Conservation (phyloP, 2,888 invertebrate species). For the Cryptus viduatorius region DNA sequence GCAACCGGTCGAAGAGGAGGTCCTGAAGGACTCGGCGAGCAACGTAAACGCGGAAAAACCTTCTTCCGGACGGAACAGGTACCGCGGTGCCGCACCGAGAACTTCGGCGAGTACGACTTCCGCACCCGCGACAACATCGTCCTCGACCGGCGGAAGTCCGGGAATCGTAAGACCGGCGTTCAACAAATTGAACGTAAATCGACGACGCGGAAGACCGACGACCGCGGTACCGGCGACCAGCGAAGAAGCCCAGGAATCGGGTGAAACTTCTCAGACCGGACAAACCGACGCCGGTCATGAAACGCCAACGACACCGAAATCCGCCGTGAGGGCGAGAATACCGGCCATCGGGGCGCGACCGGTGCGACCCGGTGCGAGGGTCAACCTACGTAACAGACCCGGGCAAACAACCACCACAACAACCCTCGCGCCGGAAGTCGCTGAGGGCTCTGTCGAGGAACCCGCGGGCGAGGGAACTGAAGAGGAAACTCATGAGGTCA, state of each 20-base stretch:
- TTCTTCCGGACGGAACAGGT: slow-evolving; percentile 75
- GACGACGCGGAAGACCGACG: slow-evolving; percentile 80
- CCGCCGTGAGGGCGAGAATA: slow-evolving; percentile 72
- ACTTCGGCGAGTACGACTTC: slow-evolving; percentile 71
- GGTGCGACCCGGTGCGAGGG: slow-evolving; percentile 88
- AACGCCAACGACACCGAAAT: slow-evolving; percentile 68
- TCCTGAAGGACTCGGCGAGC: slow-evolving; percentile 80
- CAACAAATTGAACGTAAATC: slow-evolving; percentile 79
- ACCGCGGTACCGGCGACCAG: slow-evolving; percentile 73
- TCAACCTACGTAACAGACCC: slow-evolving; percentile 87
- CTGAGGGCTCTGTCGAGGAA: slow-evolving; percentile 79
- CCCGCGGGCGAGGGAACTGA: slow-evolving; percentile 83
- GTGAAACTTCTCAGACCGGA: slow-evolving; percentile 66
- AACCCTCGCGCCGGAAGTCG: slow-evolving; percentile 82
- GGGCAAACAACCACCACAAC: slow-evolving; percentile 85
- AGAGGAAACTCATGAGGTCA: slow-evolving; percentile 83
- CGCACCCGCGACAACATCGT: slow-evolving; percentile 63
- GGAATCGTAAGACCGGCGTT: slow-evolving; percentile 77
- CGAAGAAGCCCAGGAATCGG: slow-evolving; percentile 73
- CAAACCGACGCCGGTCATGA: slow-evolving; percentile 56
- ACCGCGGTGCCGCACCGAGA: slow-evolving; percentile 76
- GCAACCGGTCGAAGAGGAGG: slow-evolving; percentile 76
- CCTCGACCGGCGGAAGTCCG: slow-evolving; percentile 68
- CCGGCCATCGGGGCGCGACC: slow-evolving; percentile 86
- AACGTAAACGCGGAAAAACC: slow-evolving; percentile 78